Evolutionary conservation across 2,888 invertebrate genomes (phyloP).

Genomic region (Oxyteleia sp.): DNA sequence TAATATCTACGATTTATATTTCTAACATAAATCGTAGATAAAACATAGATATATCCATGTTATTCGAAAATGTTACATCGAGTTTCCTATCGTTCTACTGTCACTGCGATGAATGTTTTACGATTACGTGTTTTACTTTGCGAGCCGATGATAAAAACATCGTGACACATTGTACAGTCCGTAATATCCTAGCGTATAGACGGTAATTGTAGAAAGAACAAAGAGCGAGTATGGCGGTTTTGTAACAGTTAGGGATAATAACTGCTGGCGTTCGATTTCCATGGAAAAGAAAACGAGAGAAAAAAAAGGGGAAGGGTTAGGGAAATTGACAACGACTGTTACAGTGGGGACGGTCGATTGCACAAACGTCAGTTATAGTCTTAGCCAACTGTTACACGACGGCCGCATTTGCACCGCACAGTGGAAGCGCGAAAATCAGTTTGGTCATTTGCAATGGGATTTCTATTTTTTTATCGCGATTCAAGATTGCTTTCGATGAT

Average conservation of each 20-base stretch:
- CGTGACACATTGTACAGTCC: constrained; percentile 54
- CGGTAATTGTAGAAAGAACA: constrained; percentile 46
- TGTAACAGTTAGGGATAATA: constrained; percentile 24
- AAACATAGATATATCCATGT: too few relatives aligned
- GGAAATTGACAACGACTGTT: not conserved
- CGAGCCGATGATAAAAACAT: constrained; percentile 48
- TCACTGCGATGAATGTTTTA: constrained; percentile 64
- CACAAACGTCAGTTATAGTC: constrained; percentile 11
- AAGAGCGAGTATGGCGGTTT: constrained; percentile 30
- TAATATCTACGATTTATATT: too few relatives aligned
- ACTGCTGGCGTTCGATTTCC: not conserved
- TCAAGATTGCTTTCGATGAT: constrained; percentile 24
- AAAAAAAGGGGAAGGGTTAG: too few relatives aligned
- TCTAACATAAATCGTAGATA: too few relatives aligned
- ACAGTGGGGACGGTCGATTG: constrained; percentile 21
- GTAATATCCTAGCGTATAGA: constrained; percentile 52
- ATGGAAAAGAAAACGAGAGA: not conserved
- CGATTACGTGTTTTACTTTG: constrained; percentile 58
- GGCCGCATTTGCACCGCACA: constrained; percentile 13
- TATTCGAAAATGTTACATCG: constrained; percentile 66
- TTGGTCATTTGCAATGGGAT: constrained; percentile 57
- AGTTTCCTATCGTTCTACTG: constrained; percentile 63
- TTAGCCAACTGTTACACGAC: constrained; percentile 23
- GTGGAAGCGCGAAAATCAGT: constrained; percentile 31
- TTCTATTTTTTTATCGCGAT: constrained; percentile 60